These are phyloP conservation scores for Ictalurus furcatus DNA, from an alignment of 2,113 vertebrate species.

Conservation along the genomic window DNA sequence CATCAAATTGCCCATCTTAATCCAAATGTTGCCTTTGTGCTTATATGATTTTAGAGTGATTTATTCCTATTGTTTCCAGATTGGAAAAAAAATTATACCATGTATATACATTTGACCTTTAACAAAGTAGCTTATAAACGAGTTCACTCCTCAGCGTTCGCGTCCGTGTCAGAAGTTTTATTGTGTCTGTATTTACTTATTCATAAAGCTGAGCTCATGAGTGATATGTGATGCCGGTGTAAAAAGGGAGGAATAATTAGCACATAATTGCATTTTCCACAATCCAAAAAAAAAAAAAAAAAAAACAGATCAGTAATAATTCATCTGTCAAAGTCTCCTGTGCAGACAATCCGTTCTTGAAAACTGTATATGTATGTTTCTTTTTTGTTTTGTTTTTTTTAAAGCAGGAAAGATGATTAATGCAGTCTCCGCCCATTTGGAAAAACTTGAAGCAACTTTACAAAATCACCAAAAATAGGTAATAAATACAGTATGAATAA, in stretches of 20 bases:
- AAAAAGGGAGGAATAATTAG: neutral
- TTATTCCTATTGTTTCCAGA: slow-evolving; percentile 61
- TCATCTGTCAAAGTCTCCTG: neutral
- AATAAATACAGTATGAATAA: neutral
- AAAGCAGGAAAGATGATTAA: neutral
- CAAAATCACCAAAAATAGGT: neutral
- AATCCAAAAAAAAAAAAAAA: neutral
- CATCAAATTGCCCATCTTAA: slow-evolving; percentile 49
- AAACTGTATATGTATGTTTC: neutral
- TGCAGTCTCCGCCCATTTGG: neutral
- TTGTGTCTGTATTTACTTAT: slow-evolving; percentile 34
- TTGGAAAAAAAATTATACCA: slow-evolving; percentile 57
- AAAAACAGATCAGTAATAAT: neutral
- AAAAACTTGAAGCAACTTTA: neutral
- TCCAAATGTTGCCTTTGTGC: slow-evolving; percentile 50
- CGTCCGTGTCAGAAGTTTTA: neutral
- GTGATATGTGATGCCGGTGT: neutral
- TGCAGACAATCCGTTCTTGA: neutral
- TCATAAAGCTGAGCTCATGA: neutral
- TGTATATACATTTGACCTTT: slow-evolving; percentile 71
- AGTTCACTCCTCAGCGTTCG: slow-evolving; percentile 47
- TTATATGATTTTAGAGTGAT: slow-evolving; percentile 49
- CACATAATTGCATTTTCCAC: neutral
- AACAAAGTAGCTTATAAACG: slow-evolving; percentile 65
- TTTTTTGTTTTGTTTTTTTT: neutral